A percentile compares a stretch with the other conserved stretches of the same genome.
phyloP scores from a whole-genome alignment of 2,888 invertebrate species.

The Altica lythri region DNA sequence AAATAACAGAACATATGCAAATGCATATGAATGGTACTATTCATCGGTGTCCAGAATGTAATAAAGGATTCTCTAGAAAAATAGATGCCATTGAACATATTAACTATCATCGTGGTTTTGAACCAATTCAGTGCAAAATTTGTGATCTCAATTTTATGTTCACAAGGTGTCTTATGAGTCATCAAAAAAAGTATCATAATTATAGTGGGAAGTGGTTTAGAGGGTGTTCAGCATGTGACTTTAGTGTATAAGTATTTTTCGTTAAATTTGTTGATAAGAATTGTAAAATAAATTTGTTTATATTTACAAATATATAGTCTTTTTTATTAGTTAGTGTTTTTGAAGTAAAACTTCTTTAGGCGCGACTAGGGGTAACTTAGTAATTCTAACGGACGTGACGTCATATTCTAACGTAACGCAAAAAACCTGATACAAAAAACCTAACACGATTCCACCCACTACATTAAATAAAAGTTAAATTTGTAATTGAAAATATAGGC shows the following conservation, averaged over 20 bases:
- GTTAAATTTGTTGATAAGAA: no score
- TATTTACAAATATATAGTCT: background rate
- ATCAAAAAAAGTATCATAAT: conserved; percentile 50
- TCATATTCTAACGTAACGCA: no score
- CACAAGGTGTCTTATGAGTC: conserved; percentile 20
- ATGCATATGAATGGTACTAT: conserved; percentile 6
- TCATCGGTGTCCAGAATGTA: conserved; percentile 5
- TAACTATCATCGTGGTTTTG: conserved; percentile 6
- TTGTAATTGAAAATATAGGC: no score
- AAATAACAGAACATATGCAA: conserved; percentile 16
- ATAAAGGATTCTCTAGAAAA: conserved; percentile 5
- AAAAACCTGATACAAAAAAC: no score
- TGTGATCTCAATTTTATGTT: conserved; percentile 19
- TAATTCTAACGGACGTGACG: no score
- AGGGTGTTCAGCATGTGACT: conserved; percentile 22
- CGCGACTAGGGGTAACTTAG: no score
- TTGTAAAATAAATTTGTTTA: background rate
- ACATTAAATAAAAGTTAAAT: no score
- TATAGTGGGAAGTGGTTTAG: conserved; percentile 34
- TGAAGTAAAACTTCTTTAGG: no score
- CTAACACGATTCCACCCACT: no score
- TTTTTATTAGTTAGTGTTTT: no score
- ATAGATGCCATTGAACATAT: conserved; percentile 14
- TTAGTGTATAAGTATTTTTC: no score
- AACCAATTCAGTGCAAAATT: conserved; percentile 5